A percentile compares a stretch with the other conserved stretches of the same genome.
These are phyloP conservation scores for Todiramphus chloris DNA, from an alignment of 2,113 vertebrate species.

Conservation along the genomic window DNA sequence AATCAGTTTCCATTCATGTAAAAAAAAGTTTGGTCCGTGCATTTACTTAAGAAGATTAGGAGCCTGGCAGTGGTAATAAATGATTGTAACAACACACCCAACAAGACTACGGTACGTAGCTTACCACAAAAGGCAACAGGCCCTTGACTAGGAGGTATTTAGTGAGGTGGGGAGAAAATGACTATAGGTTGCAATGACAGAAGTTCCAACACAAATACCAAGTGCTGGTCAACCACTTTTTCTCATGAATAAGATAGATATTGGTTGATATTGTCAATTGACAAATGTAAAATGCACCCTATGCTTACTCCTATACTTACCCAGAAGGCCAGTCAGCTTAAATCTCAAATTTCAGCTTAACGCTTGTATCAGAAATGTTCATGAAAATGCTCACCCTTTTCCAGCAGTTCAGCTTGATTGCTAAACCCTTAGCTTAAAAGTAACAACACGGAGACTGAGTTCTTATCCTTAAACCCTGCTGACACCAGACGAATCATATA, in stretches of 20 bases:
- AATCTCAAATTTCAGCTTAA: not conserved
- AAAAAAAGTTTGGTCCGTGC: not conserved
- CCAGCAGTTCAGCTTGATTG: not conserved
- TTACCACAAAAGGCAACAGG: not conserved
- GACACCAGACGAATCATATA: not conserved
- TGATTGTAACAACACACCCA: not conserved
- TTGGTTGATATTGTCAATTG: rapidly evolving
- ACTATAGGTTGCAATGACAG: not conserved
- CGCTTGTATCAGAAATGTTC: not conserved
- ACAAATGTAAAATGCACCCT: not conserved
- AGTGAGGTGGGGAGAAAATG: not conserved
- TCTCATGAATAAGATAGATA: not conserved
- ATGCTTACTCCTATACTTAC: not conserved
- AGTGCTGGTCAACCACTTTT: not conserved
- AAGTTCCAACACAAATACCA: not conserved
- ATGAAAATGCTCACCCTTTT: not conserved
- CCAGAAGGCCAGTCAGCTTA: not conserved
- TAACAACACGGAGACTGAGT: rapidly evolving
- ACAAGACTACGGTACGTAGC: not conserved
- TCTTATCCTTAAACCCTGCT: not conserved
- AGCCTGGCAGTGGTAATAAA: not conserved
- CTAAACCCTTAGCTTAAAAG: not conserved
- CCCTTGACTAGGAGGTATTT: not conserved
- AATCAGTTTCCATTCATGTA: not conserved
- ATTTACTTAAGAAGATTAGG: not conserved